Percentiles rank a stretch among this genome's conserved stretches.
Conservation (phyloP, 2,113 vertebrate species). For the Vireo altiloquus region DNA sequence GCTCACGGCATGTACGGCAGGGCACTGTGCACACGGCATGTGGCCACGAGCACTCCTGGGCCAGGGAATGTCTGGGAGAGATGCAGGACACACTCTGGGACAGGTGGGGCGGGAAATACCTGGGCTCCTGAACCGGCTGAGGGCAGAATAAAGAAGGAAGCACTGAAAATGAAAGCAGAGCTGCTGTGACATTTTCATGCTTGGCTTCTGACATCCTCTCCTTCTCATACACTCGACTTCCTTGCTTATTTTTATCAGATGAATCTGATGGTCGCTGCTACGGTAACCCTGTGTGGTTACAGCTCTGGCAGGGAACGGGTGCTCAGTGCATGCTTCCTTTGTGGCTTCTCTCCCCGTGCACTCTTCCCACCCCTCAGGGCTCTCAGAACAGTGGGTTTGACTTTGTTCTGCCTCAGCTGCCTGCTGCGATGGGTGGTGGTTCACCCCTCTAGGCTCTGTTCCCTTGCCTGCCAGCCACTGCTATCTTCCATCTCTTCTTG, state of each 20-base stretch:
- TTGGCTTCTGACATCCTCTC: constrained; percentile 45
- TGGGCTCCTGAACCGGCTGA: neutral
- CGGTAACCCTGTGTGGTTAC: constrained; percentile 40
- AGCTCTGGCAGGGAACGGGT: neutral
- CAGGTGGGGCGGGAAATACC: neutral
- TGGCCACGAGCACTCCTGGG: rapidly evolving
- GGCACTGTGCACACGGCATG: rapidly evolving
- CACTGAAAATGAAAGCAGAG: constrained; percentile 34
- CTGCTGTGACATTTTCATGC: constrained; percentile 46
- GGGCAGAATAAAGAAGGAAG: constrained; percentile 7
- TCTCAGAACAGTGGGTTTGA: neutral
- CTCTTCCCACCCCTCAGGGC: neutral
- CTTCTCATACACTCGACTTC: constrained; percentile 18
- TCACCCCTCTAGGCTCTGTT: neutral
- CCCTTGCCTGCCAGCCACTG: neutral
- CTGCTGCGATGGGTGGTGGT: neutral
- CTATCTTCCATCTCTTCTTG: neutral
- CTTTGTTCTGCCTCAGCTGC: neutral
- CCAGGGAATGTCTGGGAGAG: neutral
- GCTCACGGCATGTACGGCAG: neutral
- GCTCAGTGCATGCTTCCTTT: constrained; percentile 60
- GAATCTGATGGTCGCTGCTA: constrained; percentile 51
- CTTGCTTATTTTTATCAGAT: constrained; percentile 70
- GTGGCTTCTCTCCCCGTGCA: constrained; percentile 40
- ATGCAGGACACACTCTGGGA: neutral